Evolutionary conservation across 2,113 vertebrate species (phyloP).

Genomic region (Anoura caudifer): DNA sequence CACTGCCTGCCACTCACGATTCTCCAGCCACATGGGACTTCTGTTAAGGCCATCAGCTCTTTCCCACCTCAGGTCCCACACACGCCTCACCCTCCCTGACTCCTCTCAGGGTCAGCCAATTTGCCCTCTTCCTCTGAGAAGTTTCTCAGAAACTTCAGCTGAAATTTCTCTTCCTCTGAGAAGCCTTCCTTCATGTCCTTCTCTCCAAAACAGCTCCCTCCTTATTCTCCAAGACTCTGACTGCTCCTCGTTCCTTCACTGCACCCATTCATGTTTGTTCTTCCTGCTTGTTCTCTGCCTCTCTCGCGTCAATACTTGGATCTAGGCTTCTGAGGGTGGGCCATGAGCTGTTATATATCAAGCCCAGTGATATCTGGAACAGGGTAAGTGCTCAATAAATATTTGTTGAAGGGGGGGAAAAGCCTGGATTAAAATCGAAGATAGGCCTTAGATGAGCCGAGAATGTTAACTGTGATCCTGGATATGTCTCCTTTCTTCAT

Average conservation of each 20-base stretch:
- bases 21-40: background rate
- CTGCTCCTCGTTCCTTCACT: background rate
- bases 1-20: background rate
- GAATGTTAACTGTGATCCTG: background rate
- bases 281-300: background rate
- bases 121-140: background rate
- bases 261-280: fast-evolving
- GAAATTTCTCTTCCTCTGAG: background rate
- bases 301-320: background rate
- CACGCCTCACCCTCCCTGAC: fast-evolving
- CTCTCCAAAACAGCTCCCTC: background rate
- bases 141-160: too few species aligned
- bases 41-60: background rate
- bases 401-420: background rate
- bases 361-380: background rate
- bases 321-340: background rate
- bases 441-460: background rate
- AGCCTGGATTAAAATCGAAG: background rate
- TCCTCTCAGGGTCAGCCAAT: background rate
- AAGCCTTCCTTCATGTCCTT: background rate
- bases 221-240: background rate
- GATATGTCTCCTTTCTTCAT: background rate
- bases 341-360: background rate
- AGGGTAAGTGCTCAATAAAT: background rate
- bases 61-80: background rate